phyloP scores from a whole-genome alignment of 2,888 invertebrate species.

The Acanthococcus lagerstroemiae region DNA sequence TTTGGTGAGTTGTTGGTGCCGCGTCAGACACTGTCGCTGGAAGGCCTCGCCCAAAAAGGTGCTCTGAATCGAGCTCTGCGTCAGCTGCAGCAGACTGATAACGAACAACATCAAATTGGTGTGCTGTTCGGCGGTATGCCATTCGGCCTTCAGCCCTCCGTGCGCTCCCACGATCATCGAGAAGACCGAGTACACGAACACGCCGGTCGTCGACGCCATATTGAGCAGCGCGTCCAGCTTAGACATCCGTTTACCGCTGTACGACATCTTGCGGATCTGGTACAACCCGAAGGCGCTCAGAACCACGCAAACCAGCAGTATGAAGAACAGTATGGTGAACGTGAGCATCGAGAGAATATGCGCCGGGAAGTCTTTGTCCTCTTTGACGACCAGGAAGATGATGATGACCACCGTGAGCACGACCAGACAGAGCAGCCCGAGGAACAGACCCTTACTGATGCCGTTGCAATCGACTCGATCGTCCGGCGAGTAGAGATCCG shows the following conservation, averaged over 20 bases:
- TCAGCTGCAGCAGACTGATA: conserved; percentile 43
- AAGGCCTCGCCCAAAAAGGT: conserved; percentile 45
- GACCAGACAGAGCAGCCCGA: conserved; percentile 47
- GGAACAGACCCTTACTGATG: conserved; percentile 47
- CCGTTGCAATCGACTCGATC: conserved; percentile 45
- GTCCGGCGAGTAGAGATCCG: conserved; percentile 30
- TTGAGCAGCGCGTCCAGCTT: conserved; percentile 44
- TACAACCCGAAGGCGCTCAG: conserved; percentile 43
- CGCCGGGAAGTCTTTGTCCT: conserved; percentile 45
- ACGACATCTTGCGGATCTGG: conserved; percentile 44
- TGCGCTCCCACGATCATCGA: conserved; percentile 45
- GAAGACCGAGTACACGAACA: conserved; percentile 45
- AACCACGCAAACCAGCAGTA: conserved; percentile 43
- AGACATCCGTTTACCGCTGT: conserved; percentile 41
- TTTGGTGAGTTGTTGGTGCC: conserved; percentile 45
- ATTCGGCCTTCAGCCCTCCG: conserved; percentile 38
- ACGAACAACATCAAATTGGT: conserved; percentile 44
- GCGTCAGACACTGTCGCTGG: conserved; percentile 44
- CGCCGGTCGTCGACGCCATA: conserved; percentile 44
- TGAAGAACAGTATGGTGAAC: conserved; percentile 44
- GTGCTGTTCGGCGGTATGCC: conserved; percentile 36
- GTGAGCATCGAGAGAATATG: conserved; percentile 46
- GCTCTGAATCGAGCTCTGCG: conserved; percentile 45
- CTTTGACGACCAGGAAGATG: conserved; percentile 48
- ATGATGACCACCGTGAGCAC: conserved; percentile 47